phyloP scores from a whole-genome alignment of 2,888 invertebrate genomes.

The Teleiodes luculella region DNA sequence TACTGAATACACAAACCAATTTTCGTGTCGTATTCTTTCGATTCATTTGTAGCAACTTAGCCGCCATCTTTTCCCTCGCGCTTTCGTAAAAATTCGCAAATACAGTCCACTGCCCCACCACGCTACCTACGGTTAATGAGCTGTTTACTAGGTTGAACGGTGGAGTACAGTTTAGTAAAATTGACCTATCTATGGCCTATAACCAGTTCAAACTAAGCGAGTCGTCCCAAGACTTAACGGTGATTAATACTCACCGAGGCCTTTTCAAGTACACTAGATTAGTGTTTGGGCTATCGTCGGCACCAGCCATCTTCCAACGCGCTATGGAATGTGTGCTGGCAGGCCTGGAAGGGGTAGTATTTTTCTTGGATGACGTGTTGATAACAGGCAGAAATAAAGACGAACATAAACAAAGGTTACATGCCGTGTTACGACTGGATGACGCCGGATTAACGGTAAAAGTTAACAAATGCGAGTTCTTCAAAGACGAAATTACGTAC shows the following conservation, averaged over 20 bases:
- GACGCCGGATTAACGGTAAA: slow-evolving; percentile 2
- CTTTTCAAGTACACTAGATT: slow-evolving; percentile 15
- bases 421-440: not conserved
- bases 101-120: no score
- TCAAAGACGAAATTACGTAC: no score
- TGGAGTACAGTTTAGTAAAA: no score
- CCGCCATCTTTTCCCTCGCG: no score
- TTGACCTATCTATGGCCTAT: not conserved
- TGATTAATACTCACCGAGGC: slow-evolving; percentile 3
- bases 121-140: not conserved
- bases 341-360: no score
- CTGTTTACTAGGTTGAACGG: slow-evolving; percentile 9
- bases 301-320: slow-evolving; percentile 24
- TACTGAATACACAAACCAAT: no score
- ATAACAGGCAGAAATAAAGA: not conserved
- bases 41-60: no score
- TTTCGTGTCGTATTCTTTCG: no score
- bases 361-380: not conserved
- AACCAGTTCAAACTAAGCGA: not conserved
- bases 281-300: slow-evolving; percentile 22
- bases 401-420: not conserved
- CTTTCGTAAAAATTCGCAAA: no score
- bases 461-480: slow-evolving; percentile 4
- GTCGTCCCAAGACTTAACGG: not conserved
- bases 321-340: slow-evolving; percentile 21